These are phyloP conservation scores for Sminthurides bifidus DNA, from an alignment of 1,140 invertebrate genomes.

Conservation along the genomic window DNA sequence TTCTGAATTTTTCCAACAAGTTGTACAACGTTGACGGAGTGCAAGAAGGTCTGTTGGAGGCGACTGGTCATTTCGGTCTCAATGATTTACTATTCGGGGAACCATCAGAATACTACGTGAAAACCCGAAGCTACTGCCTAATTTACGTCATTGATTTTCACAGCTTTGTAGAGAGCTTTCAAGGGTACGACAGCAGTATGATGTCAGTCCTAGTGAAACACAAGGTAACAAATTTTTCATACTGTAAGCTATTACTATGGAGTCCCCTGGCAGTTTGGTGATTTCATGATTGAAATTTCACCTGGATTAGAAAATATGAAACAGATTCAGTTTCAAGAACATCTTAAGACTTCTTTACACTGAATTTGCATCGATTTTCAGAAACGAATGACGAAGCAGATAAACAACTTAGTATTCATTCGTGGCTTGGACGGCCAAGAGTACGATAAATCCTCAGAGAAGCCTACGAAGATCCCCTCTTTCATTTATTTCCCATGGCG, in stretches of 20 bases:
- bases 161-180: not conserved
- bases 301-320: not conserved
- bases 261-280: too few relatives aligned
- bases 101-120: constrained; percentile 13
- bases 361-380: not conserved
- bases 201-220: not conserved
- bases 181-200: not conserved
- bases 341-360: not conserved
- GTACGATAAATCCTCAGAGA: not conserved
- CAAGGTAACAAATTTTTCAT: not conserved
- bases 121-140: constrained; percentile 15
- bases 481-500: not conserved
- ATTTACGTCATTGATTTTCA: constrained; percentile 17
- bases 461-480: not conserved
- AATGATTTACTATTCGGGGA: constrained; percentile 26
- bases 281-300: not conserved
- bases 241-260: too few relatives aligned
- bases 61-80: constrained; percentile 22
- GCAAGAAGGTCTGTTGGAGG: constrained; percentile 4
- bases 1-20: too few relatives aligned
- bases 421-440: not conserved
- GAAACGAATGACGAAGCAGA: not conserved
- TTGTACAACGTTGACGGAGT: not conserved
- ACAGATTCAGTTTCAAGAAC: not conserved
- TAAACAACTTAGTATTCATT: not conserved